Percentiles rank a stretch among this genome's conserved stretches.
phyloP scores from a whole-genome alignment of 2,113 vertebrate species.

The Saguinus imperator region DNA sequence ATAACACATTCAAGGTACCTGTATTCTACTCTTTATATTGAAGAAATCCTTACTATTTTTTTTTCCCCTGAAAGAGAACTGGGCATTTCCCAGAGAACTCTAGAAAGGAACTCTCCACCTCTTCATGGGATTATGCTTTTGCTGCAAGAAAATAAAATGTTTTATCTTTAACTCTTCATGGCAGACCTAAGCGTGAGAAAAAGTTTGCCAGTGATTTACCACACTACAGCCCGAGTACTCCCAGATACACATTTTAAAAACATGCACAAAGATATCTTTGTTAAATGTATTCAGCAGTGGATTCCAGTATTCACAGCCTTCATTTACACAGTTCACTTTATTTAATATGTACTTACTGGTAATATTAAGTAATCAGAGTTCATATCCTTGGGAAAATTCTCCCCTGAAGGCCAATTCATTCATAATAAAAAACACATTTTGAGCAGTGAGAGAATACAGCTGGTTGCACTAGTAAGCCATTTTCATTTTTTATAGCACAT shows the following conservation, averaged over 20 bases:
- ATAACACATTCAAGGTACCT: not conserved
- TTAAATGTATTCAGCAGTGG: not conserved
- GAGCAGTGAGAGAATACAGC: conserved; percentile 30
- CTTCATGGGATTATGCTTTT: not conserved
- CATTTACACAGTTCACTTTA: not conserved
- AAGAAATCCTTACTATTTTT: not conserved
- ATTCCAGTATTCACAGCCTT: not conserved
- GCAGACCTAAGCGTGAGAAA: not conserved
- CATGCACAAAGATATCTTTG: not conserved
- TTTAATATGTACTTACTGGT: conserved; percentile 53
- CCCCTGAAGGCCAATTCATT: conserved; percentile 18
- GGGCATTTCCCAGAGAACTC: not conserved
- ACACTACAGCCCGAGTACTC: not conserved
- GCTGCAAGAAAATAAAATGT: not conserved
- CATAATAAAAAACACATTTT: conserved; percentile 52
- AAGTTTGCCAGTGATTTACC: not conserved
- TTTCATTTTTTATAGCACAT: not conserved
- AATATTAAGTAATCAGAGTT: conserved; percentile 59
- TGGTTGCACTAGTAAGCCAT: conserved; percentile 4
- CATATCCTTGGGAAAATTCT: conserved; percentile 54
- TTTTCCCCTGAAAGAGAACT: not conserved
- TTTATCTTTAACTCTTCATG: conserved; percentile 13
- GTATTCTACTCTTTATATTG: not conserved
- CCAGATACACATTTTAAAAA: not conserved
- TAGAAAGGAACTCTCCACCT: not conserved